Evolutionary conservation across 2,888 invertebrate genomes (phyloP), one percentile per base, ranked within the genome.

Genomic region (Hipparchia semele): DNA sequence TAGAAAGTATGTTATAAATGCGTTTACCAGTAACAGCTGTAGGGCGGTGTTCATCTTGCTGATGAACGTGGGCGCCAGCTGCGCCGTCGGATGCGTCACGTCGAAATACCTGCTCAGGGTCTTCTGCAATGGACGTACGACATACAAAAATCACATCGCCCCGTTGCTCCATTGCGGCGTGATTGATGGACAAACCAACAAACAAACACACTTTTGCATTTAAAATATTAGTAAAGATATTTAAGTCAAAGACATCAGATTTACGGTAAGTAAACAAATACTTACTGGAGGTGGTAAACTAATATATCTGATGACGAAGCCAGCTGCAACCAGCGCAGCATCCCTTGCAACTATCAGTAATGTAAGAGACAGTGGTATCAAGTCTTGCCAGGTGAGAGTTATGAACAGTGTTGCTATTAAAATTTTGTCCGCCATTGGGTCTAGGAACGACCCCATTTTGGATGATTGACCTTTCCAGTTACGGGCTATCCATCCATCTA

Each of bases 381-480:
- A 91, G 77, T 96, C 96, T 73, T 97, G 96, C 89, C 97, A 97
- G 23, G 99, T 98, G 75, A 99, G 94, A 0, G 98, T 96, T 68
- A 99, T 91, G 83, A 98, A 98, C 71, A 99, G 91, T 1, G 98
- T 97, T 10, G 97, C 98, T 78, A 99, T 96, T 2, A 99, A 94
- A 56, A 99, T 94, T 94, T 99, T 99, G 88, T 99, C 99, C 2
- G 99, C 99, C 94, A 99, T 95, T 0, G 99, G 99, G 90, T 99
- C 99, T 13, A 99, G 89, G 83, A 99, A 98, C 73, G 98, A 98
- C 0, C 99, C 99, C 84, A 98, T 95, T 86, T 98, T 97, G 49
- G 99, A 98, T 45, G 98, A 96, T 87, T 99, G 99, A 53, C 97
- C 96, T 76, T 96, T 95, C 96, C 97, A 99, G 69, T 96, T 97